Base-by-base conservation (phyloP, 2,888 invertebrate species). In the Tinea trinotella region DNA sequence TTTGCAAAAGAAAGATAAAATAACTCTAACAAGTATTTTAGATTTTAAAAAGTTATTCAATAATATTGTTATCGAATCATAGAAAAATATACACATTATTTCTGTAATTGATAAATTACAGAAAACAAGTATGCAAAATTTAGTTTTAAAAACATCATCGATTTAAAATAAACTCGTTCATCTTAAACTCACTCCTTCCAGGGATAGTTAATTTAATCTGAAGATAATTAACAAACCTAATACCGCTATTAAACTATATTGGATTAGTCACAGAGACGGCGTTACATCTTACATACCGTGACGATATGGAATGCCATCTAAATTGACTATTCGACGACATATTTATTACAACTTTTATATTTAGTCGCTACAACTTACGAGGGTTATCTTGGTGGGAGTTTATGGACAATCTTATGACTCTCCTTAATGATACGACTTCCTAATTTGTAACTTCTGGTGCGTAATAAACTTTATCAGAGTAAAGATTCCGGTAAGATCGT, bases 291-390 rank as follows among this genome's bases (percentile, higher is more conserved):
- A 18, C 46, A 40, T 12, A 18, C 19, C 17, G 18, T 46, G 46
- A 46, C 46, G 17, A 15, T 46, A 46, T 17, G 17, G 46, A 17
- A 46, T 17, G 19, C 46, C 18, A n/a, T 6, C 40, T 13, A 10
- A 46, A 46, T 46, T 24, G 50, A 24, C 17, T 24, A 24, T 10
- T 50, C 50, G 66, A 64, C 61, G 71, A 72, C 68, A 66, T 62
- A 70, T 74, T 74, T 76, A 74, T 70, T 68, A 50, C 50, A n/a
- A 50, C 20, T 50, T 20, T 50, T 50, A 50, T 50, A 50, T 50
- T 50, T 50, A 50, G 50, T 5, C 22, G 50, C 18, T 50, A 50
- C 17, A 24, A 24, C 24, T 22, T 13, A 13, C n/a, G n/a, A 20
- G 15, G 48, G n/a, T 50, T 50, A 50, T 24, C 13, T 3, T 50